Evolutionary conservation across 2,888 invertebrate genomes (phyloP), one percentile per base, ranked within the genome.

Genomic region (Cryptophagus acutangulus): DNA sequence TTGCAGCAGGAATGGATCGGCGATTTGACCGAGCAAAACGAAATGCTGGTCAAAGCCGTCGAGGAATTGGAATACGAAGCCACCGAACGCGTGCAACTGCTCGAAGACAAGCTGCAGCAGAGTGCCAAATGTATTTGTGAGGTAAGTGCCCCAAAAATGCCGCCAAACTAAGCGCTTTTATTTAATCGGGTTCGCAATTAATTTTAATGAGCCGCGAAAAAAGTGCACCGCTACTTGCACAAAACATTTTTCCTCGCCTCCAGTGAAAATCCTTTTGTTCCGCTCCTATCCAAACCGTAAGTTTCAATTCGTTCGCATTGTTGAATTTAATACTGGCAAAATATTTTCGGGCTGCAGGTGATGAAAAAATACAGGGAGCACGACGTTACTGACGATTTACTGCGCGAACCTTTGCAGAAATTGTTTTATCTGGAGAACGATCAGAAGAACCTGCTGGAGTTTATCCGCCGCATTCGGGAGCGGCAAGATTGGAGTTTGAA

Each of bases 51-150:
- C 36, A 74, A 73, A 39, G 78, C 79, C 2, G 79, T 85, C 1
- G 77, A 80, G 58, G 81, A 83, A 54, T 61, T 85, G 54, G 84
- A 85, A 65, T 62, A 69, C 15, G 82, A 83, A 54, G 79, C 82
- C 33, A 76, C 76, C 13, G 66, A 72, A 35, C 71, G 78, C 51
- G 75, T 83, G 14, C 65, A 72, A 46, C 57, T 74, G 41, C 61
- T 81, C 25, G 74, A 77, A 57, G 71, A 73, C 31, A 75, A 75
- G 55, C 62, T 78, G 37, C 65, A 67, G 29, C 68, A 71, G 37
- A 66, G 59, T 48, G 63, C 64, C 1, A 58, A 63, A 41, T 71
- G 72, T 9, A 70, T 74, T 8, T 59, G 58, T 36, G 65, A 67
- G 63, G 69, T 67, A 58, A 57, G 53, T 38, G n/a, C n/a, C n/a